Percentiles rank a stretch among this genome's conserved stretches.
Evolutionary conservation across 2,888 invertebrate genomes (phyloP).

Genomic region (Meteorus colon): DNA sequence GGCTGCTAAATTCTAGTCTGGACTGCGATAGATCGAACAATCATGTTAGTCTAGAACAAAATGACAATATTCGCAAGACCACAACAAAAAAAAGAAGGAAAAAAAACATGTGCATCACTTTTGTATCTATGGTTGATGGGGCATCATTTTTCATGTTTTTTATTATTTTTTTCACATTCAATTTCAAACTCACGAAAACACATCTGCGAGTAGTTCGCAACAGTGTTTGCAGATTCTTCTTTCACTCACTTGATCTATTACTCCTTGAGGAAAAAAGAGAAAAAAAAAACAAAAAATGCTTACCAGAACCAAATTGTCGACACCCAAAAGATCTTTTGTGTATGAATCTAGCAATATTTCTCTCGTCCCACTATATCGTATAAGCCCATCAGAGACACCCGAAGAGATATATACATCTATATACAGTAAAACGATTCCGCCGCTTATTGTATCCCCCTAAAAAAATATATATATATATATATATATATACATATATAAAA

Average conservation of each 20-base stretch:
- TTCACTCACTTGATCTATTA: not conserved
- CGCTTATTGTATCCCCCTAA: not conserved
- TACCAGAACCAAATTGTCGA: not conserved
- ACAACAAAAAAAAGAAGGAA: too few species aligned
- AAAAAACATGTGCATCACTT: too few species aligned
- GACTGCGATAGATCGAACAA: too few species aligned
- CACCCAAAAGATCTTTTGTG: not conserved
- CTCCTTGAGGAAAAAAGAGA: not conserved
- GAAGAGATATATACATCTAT: not conserved
- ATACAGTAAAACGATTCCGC: not conserved
- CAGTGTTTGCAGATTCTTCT: too few species aligned
- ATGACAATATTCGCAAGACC: too few species aligned
- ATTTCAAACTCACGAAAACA: too few species aligned
- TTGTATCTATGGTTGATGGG: too few species aligned
- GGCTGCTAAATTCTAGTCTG: too few species aligned
- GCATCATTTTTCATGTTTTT: not conserved
- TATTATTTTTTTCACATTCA: not conserved
- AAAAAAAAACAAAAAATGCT: not conserved
- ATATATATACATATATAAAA: not conserved
- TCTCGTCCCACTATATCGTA: not conserved
- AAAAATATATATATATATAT: not conserved
- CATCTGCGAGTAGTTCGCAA: too few species aligned
- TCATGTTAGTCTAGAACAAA: too few species aligned
- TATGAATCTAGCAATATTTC: not conserved
- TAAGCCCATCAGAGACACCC: conserved; percentile 6